Percentiles rank a stretch among this genome's conserved stretches.
phyloP scores from a whole-genome alignment of 2,888 invertebrate genomes.

The Caenorhabditis zanzibari region DNA sequence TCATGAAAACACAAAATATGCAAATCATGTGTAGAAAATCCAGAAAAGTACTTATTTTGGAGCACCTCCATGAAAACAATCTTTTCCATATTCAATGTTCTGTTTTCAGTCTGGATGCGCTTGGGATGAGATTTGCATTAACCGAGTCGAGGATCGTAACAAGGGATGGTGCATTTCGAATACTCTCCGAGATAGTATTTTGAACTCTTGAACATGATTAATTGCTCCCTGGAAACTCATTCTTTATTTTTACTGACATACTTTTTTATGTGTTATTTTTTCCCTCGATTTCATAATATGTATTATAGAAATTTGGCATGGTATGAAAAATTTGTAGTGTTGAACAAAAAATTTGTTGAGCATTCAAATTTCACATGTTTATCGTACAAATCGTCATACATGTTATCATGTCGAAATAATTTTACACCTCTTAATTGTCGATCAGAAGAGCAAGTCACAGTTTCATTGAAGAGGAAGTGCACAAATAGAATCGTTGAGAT shows the following conservation, averaged over 20 bases:
- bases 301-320: too few species aligned
- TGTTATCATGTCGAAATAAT: too few species aligned
- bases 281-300: background rate
- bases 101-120: slow-evolving; percentile 72
- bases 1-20: slow-evolving; percentile 5
- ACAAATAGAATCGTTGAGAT: too few species aligned
- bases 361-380: too few species aligned
- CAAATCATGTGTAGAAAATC: slow-evolving; percentile 1
- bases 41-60: slow-evolving; percentile 16
- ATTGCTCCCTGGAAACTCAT: slow-evolving; percentile 45
- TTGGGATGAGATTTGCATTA: slow-evolving; percentile 76
- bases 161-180: slow-evolving; percentile 77
- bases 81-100: slow-evolving; percentile 51
- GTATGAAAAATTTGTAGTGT: background rate
- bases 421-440: too few species aligned
- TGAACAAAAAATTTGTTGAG: too few species aligned
- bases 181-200: slow-evolving; percentile 72
- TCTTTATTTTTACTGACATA: slow-evolving; percentile 27
- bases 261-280: background rate
- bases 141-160: slow-evolving; percentile 70
- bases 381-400: too few species aligned
- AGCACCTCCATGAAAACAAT: slow-evolving; percentile 24
- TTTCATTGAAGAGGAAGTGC: too few species aligned
- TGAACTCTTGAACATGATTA: slow-evolving; percentile 60
- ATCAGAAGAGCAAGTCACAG: too few species aligned